Percentiles rank a stretch among this genome's conserved stretches.
Conservation (phyloP, 1,140 invertebrate genomes). For the Nasonia giraulti region DNA sequence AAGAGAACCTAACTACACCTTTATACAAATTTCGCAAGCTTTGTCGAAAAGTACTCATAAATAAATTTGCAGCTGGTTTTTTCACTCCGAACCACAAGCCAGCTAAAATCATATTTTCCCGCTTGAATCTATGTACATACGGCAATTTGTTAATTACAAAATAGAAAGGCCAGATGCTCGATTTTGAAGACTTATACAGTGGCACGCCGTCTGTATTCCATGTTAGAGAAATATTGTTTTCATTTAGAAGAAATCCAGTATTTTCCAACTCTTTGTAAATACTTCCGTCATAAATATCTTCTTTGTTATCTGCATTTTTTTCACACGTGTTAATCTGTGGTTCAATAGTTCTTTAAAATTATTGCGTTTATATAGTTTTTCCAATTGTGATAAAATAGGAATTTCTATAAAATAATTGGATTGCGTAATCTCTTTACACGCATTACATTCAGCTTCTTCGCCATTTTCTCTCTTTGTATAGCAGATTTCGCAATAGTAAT, state of each 20-base stretch:
- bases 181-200: neutral
- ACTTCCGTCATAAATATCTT: neutral
- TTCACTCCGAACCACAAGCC: neutral
- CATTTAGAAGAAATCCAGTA: neutral
- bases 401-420: neutral
- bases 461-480: no score
- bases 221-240: neutral
- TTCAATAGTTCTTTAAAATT: neutral
- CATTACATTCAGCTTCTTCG: neutral
- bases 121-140: neutral
- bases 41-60: neutral
- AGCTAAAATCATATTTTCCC: neutral
- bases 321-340: neutral
- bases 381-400: neutral
- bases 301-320: neutral
- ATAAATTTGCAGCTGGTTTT: constrained; percentile 3
- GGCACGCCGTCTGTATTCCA: neutral
- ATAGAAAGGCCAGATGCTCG: neutral
- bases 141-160: neutral
- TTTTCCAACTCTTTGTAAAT: neutral
- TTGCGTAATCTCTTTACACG: neutral
- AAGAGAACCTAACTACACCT: neutral
- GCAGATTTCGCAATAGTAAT: neutral
- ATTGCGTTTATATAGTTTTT: neutral
- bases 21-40: neutral